phyloP scores from a whole-genome alignment of 2,888 invertebrate genomes.

The Ryuthela nishihirai region DNA sequence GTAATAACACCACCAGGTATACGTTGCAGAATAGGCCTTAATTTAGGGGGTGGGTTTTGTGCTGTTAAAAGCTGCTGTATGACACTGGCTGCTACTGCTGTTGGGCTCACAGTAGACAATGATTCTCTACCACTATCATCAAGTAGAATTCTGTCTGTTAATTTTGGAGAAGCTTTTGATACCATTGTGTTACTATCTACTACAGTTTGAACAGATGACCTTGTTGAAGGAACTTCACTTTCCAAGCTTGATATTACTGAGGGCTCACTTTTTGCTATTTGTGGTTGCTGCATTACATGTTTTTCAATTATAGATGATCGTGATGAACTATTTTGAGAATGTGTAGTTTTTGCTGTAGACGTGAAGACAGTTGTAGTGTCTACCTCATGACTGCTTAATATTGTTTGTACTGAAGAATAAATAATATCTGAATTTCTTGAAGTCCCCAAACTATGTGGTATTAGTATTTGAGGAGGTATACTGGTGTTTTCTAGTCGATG shows the following conservation, averaged over 20 bases:
- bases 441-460: slow-evolving; percentile 24
- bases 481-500: slow-evolving; percentile 1
- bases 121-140: background rate
- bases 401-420: slow-evolving; percentile 22
- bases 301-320: slow-evolving; percentile 31
- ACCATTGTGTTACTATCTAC: slow-evolving; percentile 7
- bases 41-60: slow-evolving; percentile 18
- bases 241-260: slow-evolving; percentile 26
- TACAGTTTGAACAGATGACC: slow-evolving; percentile 5
- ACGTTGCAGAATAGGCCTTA: slow-evolving; percentile 23
- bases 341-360: slow-evolving; percentile 10
- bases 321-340: slow-evolving; percentile 9
- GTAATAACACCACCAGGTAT: slow-evolving; percentile 31
- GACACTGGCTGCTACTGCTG: slow-evolving; percentile 32
- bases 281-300: slow-evolving; percentile 17
- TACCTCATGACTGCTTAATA: slow-evolving; percentile 3
- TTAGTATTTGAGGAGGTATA: slow-evolving; percentile 18
- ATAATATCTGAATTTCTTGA: slow-evolving; percentile 21
- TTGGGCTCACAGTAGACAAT: slow-evolving; percentile 13
- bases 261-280: slow-evolving; percentile 20
- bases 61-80: slow-evolving; percentile 32
- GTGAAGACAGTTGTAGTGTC: background rate
- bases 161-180: slow-evolving; percentile 14
- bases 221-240: slow-evolving; percentile 8
- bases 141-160: slow-evolving; percentile 1